phyloP scores from a whole-genome alignment of 2,113 vertebrate genomes.

The Odontophorus gujanensis region DNA sequence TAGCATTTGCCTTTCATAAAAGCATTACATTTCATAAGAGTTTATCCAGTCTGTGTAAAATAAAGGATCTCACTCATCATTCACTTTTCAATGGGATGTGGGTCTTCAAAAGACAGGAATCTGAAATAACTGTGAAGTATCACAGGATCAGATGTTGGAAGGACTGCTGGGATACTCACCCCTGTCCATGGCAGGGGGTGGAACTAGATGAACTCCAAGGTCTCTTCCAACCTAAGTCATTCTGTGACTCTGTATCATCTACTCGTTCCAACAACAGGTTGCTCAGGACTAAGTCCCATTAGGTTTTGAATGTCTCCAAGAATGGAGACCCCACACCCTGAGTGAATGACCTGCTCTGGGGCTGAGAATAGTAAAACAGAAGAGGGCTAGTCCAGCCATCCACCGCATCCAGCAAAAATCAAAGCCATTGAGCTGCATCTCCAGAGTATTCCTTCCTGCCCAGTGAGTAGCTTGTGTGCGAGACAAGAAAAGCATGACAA shows the following conservation, averaged over 20 bases:
- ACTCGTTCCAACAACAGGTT: neutral
- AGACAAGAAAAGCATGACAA: neutral
- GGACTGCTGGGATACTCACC: neutral
- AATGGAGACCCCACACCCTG: neutral
- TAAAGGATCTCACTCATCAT: neutral
- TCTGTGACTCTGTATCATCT: neutral
- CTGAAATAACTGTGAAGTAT: neutral
- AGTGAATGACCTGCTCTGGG: neutral
- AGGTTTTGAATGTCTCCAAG: neutral
- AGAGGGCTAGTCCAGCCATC: neutral
- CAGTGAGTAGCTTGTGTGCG: neutral
- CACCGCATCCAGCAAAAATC: neutral
- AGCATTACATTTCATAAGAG: neutral
- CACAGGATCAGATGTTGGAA: neutral
- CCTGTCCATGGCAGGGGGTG: too few species aligned
- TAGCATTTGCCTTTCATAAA: neutral
- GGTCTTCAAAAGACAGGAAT: neutral
- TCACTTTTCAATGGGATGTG: fast-evolving
- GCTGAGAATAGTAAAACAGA: neutral
- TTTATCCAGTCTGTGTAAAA: neutral
- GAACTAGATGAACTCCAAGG: too few species aligned
- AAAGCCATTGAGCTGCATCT: neutral
- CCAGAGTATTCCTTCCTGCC: neutral
- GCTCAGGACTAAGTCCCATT: neutral
- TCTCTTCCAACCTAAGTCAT: too few species aligned